Evolutionary conservation across 2,113 vertebrate genomes (phyloP).

Genomic region (Megalops atlanticus): DNA sequence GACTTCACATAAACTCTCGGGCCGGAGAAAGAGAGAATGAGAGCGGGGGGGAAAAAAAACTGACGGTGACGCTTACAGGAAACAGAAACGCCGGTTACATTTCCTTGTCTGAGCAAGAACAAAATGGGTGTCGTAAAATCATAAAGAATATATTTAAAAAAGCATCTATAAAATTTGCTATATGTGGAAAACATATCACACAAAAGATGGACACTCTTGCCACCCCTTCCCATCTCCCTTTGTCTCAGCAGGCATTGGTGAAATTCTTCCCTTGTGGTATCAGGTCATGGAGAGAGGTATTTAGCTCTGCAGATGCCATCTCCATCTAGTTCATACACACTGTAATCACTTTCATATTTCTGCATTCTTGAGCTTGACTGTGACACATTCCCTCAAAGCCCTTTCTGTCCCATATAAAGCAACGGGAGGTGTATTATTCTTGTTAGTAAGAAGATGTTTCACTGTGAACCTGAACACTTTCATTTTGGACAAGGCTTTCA

Average conservation of each 20-base stretch:
- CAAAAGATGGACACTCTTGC: background rate
- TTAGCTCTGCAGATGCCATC: background rate
- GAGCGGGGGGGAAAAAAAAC: background rate
- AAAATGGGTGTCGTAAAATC: background rate
- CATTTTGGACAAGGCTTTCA: background rate
- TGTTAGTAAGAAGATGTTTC: background rate
- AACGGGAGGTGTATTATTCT: background rate
- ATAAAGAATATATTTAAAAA: background rate
- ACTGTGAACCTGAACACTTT: constrained; percentile 15
- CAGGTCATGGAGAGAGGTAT: background rate
- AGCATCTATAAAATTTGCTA: background rate
- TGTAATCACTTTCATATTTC: background rate
- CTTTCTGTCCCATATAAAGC: background rate
- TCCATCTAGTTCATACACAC: background rate
- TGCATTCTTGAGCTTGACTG: background rate
- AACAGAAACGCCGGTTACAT: background rate
- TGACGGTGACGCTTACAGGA: background rate
- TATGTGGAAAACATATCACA: background rate
- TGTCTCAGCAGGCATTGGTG: background rate
- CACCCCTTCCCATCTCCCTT: background rate
- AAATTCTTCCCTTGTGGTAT: constrained; percentile 1
- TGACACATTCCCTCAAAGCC: background rate
- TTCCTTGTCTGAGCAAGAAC: background rate
- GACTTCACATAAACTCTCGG: constrained; percentile 76
- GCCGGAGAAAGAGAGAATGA: background rate